Conservation (phyloP, 2,797 vertebrate genomes). For the Xenops minutus region DNA sequence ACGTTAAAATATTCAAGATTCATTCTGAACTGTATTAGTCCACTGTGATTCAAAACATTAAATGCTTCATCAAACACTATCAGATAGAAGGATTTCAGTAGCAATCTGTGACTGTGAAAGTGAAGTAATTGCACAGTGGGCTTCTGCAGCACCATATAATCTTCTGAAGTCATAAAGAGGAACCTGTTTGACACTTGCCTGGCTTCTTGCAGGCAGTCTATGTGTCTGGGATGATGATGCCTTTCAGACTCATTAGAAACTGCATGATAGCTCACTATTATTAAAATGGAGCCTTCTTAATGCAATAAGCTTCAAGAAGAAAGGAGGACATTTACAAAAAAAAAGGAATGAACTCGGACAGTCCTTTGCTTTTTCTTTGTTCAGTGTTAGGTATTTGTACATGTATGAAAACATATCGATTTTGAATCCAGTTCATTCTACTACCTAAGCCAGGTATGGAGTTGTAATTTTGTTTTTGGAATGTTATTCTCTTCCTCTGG, state of each 20-base stretch:
- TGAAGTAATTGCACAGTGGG: background rate
- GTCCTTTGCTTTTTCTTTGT: background rate
- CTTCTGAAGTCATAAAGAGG: background rate
- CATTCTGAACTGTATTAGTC: background rate
- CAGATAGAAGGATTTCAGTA: constrained; percentile 1
- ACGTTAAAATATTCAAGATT: background rate
- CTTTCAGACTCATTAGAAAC: background rate
- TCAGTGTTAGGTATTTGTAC: background rate
- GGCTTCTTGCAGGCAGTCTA: background rate
- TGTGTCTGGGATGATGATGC: background rate
- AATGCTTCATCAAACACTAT: constrained; percentile 26
- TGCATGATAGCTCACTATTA: background rate
- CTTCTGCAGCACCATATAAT: background rate
- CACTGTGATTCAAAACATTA: background rate
- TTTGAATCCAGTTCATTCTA: background rate
- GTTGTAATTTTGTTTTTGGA: background rate
- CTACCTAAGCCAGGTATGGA: background rate
- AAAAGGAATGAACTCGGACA: background rate
- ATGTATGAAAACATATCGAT: background rate
- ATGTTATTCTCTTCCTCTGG: background rate
- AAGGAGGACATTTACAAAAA: background rate
- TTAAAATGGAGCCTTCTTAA: background rate
- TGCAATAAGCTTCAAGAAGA: background rate
- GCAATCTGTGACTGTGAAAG: background rate
- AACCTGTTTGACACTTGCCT: background rate